Base-by-base conservation (phyloP, 2,797 vertebrate genomes). In the Urophycis tenuis region DNA sequence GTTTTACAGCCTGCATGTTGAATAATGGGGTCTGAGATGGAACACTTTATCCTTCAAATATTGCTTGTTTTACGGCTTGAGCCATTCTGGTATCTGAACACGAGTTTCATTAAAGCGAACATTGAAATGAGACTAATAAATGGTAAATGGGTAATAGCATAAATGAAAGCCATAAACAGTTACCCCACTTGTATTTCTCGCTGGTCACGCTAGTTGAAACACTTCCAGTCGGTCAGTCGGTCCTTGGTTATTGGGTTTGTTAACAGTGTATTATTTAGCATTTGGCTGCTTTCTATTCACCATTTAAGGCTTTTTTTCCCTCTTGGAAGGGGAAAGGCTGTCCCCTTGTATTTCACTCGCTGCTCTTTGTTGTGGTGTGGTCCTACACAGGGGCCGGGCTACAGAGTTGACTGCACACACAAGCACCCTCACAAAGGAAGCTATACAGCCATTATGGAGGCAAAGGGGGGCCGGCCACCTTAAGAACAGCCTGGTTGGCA, bases 371-470 rank as follows among this genome's bases (percentile, higher is more conserved):
- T 78, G 84, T 81, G 72, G 77, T 85, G 83, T 86, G 84, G 82
- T 81, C 73, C 60, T 81, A 83, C 85, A 83, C 83, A 74, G 89
- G 79, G 84, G 86, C 89, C 88, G 75, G 49, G 82, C 83, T 86
- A 78, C 81, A 80, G 82, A 87, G 85, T 81, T 87, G 86, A 90
- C 87, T 88, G 87, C 88, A 82, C 88, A 89, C 83, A 87, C 87
- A 90, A 83, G 80, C 83, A 80, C 79, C 81, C 81, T 78, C 87
- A 92, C 90, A 93, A 93, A 92, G 89, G 89, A 86, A 86, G 77
- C 84, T 80, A 80, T 87, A 87, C 81, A 78, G 78, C 84, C 85
- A 88, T 90, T 90, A 85, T 85, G 77, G 82, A 88, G 86, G 79
- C 84, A 76, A 84, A n/a, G n/a, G 85, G 83, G n/a, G 87, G 87